Evolutionary conservation across 2,797 vertebrate genomes (phyloP), one percentile per base, ranked within the genome.

Genomic region (Syndactyla subalaris): DNA sequence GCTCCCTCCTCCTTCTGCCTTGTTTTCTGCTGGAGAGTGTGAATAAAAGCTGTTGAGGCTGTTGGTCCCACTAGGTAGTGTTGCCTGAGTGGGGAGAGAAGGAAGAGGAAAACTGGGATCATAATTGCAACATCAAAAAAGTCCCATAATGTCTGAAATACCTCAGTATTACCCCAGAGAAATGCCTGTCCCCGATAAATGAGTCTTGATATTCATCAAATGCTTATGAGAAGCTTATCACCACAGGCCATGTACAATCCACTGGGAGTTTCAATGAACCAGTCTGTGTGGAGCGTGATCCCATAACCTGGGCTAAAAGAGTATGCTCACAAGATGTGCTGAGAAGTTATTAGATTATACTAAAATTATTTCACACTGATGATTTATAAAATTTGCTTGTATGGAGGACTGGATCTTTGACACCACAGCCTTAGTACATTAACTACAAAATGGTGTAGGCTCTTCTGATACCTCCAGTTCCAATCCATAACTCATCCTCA

Each of bases 31-130:
- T 45, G 51, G 34, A 52, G 62, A 52, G 23, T 3, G 7, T 59
- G 52, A 84, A 43, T 70, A 5, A 48, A 54, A 70, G 23, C 26
- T 68, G 22, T 26, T 58, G 16, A n/a, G 21, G 41, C 29, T 73
- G 39, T 45, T 2, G 1, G 19, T 70, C 51, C 7, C 0, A 0
- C 58, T 46, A 12, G 13, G 16, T 19, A n/a, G 16, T 58, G 23
- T 58, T 85, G 17, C 23, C 30, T 68, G 38, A 61, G 22, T 7
- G 8, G 41, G 19, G 32, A 89, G 61, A 45, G 57, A 34, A 72
- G 48, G n/a, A 82, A 38, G 36, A 54, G 23, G 43, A 77, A 80
- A 71, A 49, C 26, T 36, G 20, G 9, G 10, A 38, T 89, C 2
- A 2, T 66, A 48, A 78, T 34, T 6, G 5, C 32, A 55, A 34